Conservation (phyloP, 2,888 invertebrate species). For the Drosophila anomelani region DNA sequence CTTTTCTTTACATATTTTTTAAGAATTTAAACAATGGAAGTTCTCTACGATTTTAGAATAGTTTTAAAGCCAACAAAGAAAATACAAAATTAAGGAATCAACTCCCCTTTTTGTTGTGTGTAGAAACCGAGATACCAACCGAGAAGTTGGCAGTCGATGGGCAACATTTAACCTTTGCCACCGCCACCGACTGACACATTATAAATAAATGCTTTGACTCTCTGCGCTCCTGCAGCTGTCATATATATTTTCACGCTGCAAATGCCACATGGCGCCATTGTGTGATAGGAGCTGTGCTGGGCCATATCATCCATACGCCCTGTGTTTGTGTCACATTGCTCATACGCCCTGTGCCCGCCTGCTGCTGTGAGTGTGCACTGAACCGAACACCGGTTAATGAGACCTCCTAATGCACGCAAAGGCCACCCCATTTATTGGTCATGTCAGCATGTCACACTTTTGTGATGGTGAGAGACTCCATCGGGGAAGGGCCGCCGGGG, state of each 20-base stretch:
- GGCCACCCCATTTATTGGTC: conserved; percentile 24
- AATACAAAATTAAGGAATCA: no score
- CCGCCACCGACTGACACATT: conserved; percentile 42
- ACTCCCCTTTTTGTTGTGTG: not conserved
- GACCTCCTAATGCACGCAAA: conserved; percentile 53
- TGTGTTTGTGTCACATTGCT: conserved; percentile 31
- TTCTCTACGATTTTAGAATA: no score
- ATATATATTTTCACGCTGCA: conserved; percentile 21
- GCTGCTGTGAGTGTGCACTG: conserved; percentile 28
- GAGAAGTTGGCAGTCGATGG: conserved; percentile 59
- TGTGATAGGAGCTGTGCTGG: not conserved
- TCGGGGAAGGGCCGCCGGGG: not conserved
- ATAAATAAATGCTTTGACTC: conserved; percentile 52
- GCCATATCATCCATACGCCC: conserved; percentile 47
- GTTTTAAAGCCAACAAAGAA: no score
- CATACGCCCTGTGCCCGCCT: conserved; percentile 43
- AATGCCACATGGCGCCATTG: conserved; percentile 26
- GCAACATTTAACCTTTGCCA: conserved; percentile 68
- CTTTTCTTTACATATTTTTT: no score
- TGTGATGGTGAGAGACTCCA: conserved; percentile 20
- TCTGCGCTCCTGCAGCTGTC: conserved; percentile 33
- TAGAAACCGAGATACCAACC: not conserved
- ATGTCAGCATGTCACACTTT: conserved; percentile 42
- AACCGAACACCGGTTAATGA: conserved; percentile 39
- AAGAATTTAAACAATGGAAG: no score